Percentiles rank a stretch among this genome's conserved stretches.
Conservation (phyloP, 2,888 invertebrate genomes). For the Ectropis crepuscularia region DNA sequence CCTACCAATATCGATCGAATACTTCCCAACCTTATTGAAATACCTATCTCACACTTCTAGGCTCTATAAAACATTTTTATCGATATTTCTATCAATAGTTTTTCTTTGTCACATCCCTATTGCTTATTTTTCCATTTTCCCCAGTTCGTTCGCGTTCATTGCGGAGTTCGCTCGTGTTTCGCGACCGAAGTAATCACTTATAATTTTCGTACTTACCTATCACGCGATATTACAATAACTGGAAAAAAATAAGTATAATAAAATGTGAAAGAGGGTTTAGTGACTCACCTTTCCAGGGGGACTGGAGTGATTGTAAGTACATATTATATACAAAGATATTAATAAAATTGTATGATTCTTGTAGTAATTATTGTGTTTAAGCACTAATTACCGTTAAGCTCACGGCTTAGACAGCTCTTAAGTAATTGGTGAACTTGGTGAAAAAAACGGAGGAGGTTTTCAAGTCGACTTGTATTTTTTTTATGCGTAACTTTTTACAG, state of each 20-base stretch:
- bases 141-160: slow-evolving; percentile 54
- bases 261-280: slow-evolving; percentile 40
- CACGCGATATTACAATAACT: slow-evolving; percentile 43
- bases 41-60: too few relatives aligned
- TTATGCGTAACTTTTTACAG: too few relatives aligned
- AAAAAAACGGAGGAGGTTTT: background rate
- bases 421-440: slow-evolving; percentile 18
- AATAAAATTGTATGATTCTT: slow-evolving; percentile 18
- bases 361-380: slow-evolving; percentile 20
- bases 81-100: slow-evolving; percentile 50
- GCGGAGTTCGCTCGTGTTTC: slow-evolving; percentile 44
- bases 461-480: too few relatives aligned
- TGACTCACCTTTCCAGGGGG: slow-evolving; percentile 35
- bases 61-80: background rate
- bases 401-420: slow-evolving; percentile 25
- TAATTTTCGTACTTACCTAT: slow-evolving; percentile 34
- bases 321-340: slow-evolving; percentile 10
- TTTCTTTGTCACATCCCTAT: slow-evolving; percentile 53
- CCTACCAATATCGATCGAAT: too few relatives aligned
- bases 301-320: slow-evolving; percentile 37
- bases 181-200: slow-evolving; percentile 26
- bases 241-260: slow-evolving; percentile 36
- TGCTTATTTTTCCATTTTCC: slow-evolving; percentile 67
- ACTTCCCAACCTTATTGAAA: too few relatives aligned
- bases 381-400: slow-evolving; percentile 31